A percentile compares a stretch with the other conserved stretches of the same genome.
phyloP scores from a whole-genome alignment of 2,888 invertebrate genomes.

The Pseudococcus viburni region DNA sequence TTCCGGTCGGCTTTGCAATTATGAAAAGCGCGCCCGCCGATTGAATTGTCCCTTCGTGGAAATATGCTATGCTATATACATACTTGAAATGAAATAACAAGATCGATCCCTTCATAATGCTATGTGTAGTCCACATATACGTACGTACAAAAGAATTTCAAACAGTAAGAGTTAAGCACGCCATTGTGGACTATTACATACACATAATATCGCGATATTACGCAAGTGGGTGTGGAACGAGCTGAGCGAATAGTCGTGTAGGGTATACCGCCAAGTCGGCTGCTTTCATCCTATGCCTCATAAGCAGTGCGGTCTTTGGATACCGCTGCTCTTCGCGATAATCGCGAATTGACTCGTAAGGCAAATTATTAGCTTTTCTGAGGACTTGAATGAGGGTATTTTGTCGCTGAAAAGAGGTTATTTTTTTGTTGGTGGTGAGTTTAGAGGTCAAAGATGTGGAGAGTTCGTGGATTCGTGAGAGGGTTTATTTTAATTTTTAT shows the following conservation, averaged over 20 bases:
- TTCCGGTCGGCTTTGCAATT: constrained; percentile 39
- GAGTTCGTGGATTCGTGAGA: too few relatives aligned
- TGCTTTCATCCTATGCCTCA: neutral
- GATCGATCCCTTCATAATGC: constrained; percentile 2
- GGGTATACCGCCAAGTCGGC: neutral
- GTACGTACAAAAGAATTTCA: constrained; percentile 40
- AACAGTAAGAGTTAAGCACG: constrained; percentile 40
- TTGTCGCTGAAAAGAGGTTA: neutral
- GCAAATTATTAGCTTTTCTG: neutral
- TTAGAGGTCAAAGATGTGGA: too few relatives aligned
- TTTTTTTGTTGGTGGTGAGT: too few relatives aligned
- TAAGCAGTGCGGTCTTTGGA: neutral
- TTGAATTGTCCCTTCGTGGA: constrained; percentile 42
- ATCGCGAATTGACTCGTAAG: constrained; percentile 1
- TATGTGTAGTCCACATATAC: neutral
- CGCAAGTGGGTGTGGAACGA: constrained; percentile 55
- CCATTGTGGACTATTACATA: constrained; percentile 54
- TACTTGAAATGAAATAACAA: constrained; percentile 57
- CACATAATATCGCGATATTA: constrained; percentile 41
- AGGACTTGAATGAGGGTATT: neutral
- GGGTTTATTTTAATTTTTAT: too few relatives aligned
- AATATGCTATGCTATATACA: constrained; percentile 30
- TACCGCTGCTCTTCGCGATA: neutral
- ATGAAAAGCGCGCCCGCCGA: constrained; percentile 40
- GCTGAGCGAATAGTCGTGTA: constrained; percentile 39